A percentile compares a stretch with the other conserved stretches of the same genome.
These are phyloP conservation scores for Berghia stephanieae DNA, from an alignment of 1,140 invertebrate genomes.

Conservation along the genomic window DNA sequence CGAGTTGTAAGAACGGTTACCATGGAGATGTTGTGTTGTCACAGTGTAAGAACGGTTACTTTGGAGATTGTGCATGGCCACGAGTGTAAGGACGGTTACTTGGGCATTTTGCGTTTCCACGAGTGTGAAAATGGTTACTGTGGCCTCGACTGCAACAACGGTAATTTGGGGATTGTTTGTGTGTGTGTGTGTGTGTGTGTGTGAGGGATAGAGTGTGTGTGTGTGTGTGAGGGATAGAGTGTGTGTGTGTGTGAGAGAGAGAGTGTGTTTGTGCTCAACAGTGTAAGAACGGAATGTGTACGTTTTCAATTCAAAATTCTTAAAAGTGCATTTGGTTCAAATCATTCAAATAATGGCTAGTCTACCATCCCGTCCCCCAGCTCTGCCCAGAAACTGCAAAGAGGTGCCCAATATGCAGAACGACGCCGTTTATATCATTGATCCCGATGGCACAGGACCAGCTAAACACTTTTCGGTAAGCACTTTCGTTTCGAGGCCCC, in stretches of 20 bases:
- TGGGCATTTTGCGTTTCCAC: not conserved
- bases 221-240: not conserved
- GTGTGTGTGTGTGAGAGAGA: not conserved
- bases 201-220: too few species aligned
- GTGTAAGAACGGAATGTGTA: too few species aligned
- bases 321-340: too few species aligned
- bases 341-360: too few species aligned
- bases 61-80: not conserved
- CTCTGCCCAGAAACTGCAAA: slow-evolving; percentile 4
- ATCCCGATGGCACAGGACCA: slow-evolving; percentile 27
- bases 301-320: too few species aligned
- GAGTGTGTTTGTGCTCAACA: too few species aligned
- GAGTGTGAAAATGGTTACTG: slow-evolving; percentile 16
- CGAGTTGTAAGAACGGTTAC: slow-evolving; percentile 26
- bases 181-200: too few species aligned
- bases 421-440: slow-evolving; percentile 5
- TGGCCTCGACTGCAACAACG: too few species aligned
- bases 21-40: too few species aligned
- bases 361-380: not conserved
- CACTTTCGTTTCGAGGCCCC: not conserved
- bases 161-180: too few species aligned
- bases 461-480: slow-evolving; percentile 19
- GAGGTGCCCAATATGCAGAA: slow-evolving; percentile 9
- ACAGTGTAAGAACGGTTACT: not conserved
- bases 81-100: slow-evolving; percentile 17